Base-by-base conservation (phyloP, 1,140 invertebrate species). In the Penaeus japonicus region DNA sequence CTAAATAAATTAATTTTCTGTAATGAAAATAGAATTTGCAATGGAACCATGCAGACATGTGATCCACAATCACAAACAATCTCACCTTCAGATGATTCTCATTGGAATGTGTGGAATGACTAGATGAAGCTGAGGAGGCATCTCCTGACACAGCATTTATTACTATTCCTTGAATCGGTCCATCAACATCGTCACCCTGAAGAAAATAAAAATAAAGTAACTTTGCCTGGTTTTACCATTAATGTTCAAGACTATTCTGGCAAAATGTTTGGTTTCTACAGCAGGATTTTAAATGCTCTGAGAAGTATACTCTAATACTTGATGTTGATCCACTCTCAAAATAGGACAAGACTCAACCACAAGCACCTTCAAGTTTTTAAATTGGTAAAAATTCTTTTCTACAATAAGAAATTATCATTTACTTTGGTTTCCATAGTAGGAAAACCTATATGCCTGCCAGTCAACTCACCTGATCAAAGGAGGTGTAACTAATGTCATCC, bases 401-500 rank as follows among this genome's bases (percentile, higher is more conserved):
- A n/a, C n/a, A n/a, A n/a, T n/a, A n/a, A n/a, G n/a, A 70, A 70
- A 30, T 15, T 70, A 70, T 12, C 0, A 30, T 0, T 70, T 70
- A 70, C n/a, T n/a, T n/a, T n/a, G n/a, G n/a, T n/a, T n/a, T n/a
- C n/a, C n/a, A n/a, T n/a, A n/a, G n/a, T n/a, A n/a, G n/a, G n/a
- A n/a, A n/a, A n/a, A n/a, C n/a, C n/a, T n/a, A n/a, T n/a, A n/a
- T n/a, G n/a, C n/a, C n/a, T 3, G 30, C 17, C 10, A 4, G 59
- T 39, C 80, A 55, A n/a, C 80, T 81, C 35, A 90, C 90, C 59
- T 90, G 90, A 70, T 90, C 90, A 22, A 89, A 35, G 7, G 83
- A 90, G 27, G 90, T 85, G 73, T 91, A 90, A 73, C 91, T 91
- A 47, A 91, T 87, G 57, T 91, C 91, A 81, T 91, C 91, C 2